Percentiles rank a stretch among this genome's conserved stretches.
Evolutionary conservation across 2,113 vertebrate species (phyloP).

Genomic region (Oryctolagus cuniculus): mOryCun1.1 NC_091453.1:88828501-88829000

Average conservation of each 20-base stretch:
- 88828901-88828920: not conserved
- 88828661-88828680: too few species aligned
- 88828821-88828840: conserved; percentile 10
- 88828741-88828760: conserved; percentile 21
- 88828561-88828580: too few species aligned
- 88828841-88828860: conserved; percentile 36
- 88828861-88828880: not conserved
- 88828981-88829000: too few species aligned
- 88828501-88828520: too few species aligned
- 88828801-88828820: not conserved
- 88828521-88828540: too few species aligned
- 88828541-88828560: too few species aligned
- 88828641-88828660: too few species aligned
- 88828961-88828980: not conserved
- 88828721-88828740: conserved; percentile 9
- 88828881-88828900: not conserved
- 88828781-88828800: conserved; percentile 10
- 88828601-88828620: too few species aligned
- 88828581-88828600: too few species aligned
- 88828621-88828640: too few species aligned
- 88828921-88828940: conserved; percentile 26
- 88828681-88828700: not conserved
- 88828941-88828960: conserved; percentile 20
- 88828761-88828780: conserved; percentile 6
- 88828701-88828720: conserved; percentile 1